These are phyloP conservation scores for Zapus hudsonius DNA, from an alignment of 2,113 vertebrate genomes.

Conservation along the genomic window DNA sequence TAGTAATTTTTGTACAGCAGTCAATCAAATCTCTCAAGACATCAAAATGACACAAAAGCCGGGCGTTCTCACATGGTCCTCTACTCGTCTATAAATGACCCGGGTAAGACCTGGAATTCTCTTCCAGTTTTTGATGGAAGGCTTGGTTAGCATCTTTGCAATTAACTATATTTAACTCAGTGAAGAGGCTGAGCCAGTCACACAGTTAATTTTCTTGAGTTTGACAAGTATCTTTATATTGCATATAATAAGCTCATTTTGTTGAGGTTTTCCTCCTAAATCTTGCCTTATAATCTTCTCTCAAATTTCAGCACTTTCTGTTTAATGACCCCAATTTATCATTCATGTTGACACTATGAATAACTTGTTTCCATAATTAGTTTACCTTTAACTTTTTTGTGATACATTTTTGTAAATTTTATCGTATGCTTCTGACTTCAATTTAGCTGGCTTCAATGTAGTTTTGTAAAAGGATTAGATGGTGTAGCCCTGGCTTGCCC, in stretches of 20 bases:
- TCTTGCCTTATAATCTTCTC: background rate
- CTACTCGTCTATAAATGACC: conserved; percentile 76
- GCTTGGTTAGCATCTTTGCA: conserved; percentile 80
- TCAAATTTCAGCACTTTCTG: conserved; percentile 28
- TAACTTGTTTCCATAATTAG: background rate
- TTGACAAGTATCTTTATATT: conserved; percentile 58
- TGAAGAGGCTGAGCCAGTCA: conserved; percentile 78
- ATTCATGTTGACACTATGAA: background rate
- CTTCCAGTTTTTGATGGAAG: conserved; percentile 78
- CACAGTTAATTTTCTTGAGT: conserved; percentile 72
- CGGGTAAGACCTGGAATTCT: conserved; percentile 78
- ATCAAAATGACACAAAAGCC: conserved; percentile 63
- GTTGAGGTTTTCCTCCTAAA: background rate
- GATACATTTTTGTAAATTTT: conserved; percentile 33
- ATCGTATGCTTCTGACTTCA: conserved; percentile 42
- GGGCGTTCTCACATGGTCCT: conserved; percentile 59
- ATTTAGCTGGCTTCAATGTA: conserved; percentile 1
- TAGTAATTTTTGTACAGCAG: conserved; percentile 16
- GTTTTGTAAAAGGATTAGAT: background rate
- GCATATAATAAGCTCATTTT: conserved; percentile 32
- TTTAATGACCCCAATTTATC: conserved; percentile 37
- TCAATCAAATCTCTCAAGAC: conserved; percentile 49
- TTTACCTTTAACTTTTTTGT: background rate
- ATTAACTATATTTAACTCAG: conserved; percentile 79
- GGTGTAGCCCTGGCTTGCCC: background rate